Conservation (phyloP, 1,140 invertebrate genomes). For the Caenorhabditis tropicalis region DNA sequence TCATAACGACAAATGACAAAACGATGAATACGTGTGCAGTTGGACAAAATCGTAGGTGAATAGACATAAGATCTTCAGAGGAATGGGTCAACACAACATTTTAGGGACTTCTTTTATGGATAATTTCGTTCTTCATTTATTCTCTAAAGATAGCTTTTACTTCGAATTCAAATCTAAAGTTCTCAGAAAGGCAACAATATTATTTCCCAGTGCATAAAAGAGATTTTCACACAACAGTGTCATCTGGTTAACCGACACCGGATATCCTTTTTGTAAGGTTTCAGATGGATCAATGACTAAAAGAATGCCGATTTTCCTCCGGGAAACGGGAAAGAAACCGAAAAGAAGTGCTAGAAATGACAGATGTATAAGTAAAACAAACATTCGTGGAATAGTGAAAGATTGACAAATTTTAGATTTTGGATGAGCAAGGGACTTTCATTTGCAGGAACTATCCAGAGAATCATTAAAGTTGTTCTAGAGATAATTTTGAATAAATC, state of each 20-base stretch:
- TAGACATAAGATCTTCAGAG: background rate
- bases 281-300: background rate
- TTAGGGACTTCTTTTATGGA: no score
- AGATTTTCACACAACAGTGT: background rate
- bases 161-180: no score
- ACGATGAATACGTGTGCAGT: no score
- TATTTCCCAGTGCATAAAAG: background rate
- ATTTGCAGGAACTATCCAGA: no score
- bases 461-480: no score
- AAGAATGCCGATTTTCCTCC: background rate
- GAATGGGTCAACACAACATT: background rate
- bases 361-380: background rate
- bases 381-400: background rate
- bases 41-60: background rate
- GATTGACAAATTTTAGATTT: background rate
- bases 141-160: no score
- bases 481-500: no score
- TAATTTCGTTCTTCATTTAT: no score
- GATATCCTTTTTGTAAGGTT: background rate
- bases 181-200: no score
- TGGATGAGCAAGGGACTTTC: background rate
- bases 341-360: background rate
- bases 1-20: conserved; percentile 12
- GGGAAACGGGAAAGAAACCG: background rate
- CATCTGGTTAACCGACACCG: background rate